Conservation (phyloP, 1,140 invertebrate genomes). For the Brachionus koreanus region DNA sequence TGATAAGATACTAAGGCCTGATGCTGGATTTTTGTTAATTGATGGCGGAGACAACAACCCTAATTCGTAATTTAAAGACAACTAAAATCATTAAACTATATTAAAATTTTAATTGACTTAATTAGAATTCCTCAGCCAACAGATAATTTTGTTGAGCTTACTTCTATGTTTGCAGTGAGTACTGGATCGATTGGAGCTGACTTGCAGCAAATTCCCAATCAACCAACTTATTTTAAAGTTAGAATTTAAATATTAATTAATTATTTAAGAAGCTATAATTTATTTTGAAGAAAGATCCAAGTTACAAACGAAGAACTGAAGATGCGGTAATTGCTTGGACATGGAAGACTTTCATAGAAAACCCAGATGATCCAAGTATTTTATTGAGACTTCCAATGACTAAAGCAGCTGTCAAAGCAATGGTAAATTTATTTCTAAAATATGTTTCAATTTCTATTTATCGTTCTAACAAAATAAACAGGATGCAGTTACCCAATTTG, state of each 20-base stretch:
- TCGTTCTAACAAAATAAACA: not conserved
- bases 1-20: constrained; percentile 47
- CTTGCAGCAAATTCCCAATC: constrained; percentile 52
- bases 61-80: not conserved
- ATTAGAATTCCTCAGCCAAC: constrained; percentile 48
- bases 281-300: constrained; percentile 49
- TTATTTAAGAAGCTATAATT: not conserved
- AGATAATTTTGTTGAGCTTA: constrained; percentile 50
- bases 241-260: not conserved
- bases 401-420: constrained; percentile 50
- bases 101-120: not conserved
- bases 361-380: constrained; percentile 38
- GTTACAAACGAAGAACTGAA: constrained; percentile 47
- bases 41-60: constrained; percentile 51
- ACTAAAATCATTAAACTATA: not conserved
- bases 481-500: constrained; percentile 20
- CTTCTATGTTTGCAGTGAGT: constrained; percentile 48
- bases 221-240: constrained; percentile 51
- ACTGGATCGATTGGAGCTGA: constrained; percentile 49
- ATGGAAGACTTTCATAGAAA: constrained; percentile 50
- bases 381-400: constrained; percentile 51
- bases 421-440: constrained; percentile 44
- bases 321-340: constrained; percentile 52
- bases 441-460: not conserved
- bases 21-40: constrained; percentile 50